Conservation (phyloP, 2,797 vertebrate species). For the Capromys pilorides region DNA sequence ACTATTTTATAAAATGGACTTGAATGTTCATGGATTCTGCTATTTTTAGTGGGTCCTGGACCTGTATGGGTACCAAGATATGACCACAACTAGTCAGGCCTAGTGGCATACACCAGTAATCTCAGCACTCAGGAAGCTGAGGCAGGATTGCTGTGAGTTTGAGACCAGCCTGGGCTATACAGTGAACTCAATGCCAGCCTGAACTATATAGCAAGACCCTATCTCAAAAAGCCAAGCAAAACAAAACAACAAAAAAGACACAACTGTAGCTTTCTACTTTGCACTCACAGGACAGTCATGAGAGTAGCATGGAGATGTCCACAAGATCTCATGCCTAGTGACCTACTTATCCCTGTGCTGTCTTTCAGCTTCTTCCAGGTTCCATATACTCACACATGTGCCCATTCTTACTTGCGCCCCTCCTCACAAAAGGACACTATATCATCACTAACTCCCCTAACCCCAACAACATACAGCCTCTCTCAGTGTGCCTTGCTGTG, state of each 20-base stretch:
- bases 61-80: not conserved
- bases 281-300: not conserved
- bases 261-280: not conserved
- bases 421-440: not conserved
- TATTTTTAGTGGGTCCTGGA: not conserved
- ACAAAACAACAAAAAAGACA: not conserved
- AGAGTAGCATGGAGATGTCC: not conserved
- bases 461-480: not conserved
- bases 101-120: not conserved
- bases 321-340: not conserved
- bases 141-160: not conserved
- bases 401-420: not conserved
- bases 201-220: not conserved
- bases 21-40: not conserved
- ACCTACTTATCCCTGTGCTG: not conserved
- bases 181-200: not conserved
- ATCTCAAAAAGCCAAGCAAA: not conserved
- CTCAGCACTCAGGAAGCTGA: not conserved
- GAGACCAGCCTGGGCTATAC: not conserved
- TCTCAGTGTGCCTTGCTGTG: not conserved
- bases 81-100: not conserved
- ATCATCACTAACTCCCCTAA: not conserved
- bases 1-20: not conserved
- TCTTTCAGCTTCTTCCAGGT: not conserved
- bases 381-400: not conserved